A percentile compares a stretch with the other conserved stretches of the same genome.
phyloP scores from a whole-genome alignment of 2,113 vertebrate species.

The Hippolais icterina region DNA sequence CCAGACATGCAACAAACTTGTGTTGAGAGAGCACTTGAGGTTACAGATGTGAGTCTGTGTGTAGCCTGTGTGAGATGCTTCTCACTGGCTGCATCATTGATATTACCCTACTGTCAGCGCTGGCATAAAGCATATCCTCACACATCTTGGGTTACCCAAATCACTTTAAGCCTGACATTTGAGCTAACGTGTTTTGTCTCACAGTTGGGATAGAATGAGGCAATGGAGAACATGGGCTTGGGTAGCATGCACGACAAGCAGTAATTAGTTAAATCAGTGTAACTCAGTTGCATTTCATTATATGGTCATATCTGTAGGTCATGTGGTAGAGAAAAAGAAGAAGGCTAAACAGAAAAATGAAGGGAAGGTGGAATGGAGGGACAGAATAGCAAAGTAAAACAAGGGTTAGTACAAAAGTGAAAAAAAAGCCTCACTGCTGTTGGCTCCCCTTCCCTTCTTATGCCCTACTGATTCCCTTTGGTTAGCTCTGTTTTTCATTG shows the following conservation, averaged over 20 bases:
- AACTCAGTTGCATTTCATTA: background rate
- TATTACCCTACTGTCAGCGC: background rate
- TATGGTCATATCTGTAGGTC: background rate
- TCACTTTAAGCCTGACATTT: background rate
- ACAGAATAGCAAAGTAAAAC: background rate
- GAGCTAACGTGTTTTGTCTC: background rate
- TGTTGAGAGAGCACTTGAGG: background rate
- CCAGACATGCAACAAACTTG: background rate
- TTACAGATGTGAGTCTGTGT: background rate
- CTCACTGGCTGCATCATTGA: background rate
- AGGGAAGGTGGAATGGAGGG: background rate
- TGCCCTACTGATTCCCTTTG: background rate
- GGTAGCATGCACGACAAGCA: accelerated
- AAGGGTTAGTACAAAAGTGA: background rate
- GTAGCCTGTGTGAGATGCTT: background rate
- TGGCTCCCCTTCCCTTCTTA: background rate
- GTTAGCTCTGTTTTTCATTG: background rate
- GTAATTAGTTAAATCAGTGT: background rate
- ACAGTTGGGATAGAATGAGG: background rate
- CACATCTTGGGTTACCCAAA: background rate
- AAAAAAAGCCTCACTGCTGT: background rate
- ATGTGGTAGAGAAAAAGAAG: background rate
- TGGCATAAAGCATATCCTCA: background rate
- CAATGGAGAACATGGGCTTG: background rate
- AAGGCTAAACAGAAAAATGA: background rate